Conservation (phyloP, 1,140 invertebrate species). For the Meloidogyne hapla region DNA sequence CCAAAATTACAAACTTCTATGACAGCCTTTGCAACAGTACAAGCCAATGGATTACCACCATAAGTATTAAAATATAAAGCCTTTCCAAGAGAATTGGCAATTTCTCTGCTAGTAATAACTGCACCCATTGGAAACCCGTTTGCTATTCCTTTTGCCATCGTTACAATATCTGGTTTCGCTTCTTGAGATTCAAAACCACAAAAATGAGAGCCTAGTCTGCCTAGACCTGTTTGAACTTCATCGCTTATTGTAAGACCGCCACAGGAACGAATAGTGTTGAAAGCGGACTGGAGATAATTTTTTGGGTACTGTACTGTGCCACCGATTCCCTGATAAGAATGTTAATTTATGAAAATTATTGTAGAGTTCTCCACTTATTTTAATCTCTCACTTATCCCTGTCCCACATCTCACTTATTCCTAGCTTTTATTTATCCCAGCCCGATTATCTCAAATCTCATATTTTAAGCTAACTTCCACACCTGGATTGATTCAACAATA, state of each 20-base stretch:
- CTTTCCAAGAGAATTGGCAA: constrained; percentile 75
- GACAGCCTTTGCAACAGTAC: constrained; percentile 80
- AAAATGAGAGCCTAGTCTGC: constrained; percentile 84
- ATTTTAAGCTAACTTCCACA: no score
- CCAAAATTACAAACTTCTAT: constrained; percentile 75
- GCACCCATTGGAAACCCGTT: constrained; percentile 81
- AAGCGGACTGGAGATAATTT: constrained; percentile 79
- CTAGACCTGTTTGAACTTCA: constrained; percentile 87
- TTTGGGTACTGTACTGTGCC: constrained; percentile 87
- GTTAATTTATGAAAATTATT: no score
- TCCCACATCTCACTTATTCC: no score
- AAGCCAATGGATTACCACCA: constrained; percentile 88
- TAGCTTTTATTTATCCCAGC: no score
- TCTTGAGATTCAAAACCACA: constrained; percentile 90
- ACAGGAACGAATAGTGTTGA: constrained; percentile 75
- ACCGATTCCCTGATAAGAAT: constrained; percentile 72
- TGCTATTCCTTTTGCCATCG: constrained; percentile 69
- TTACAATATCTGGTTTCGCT: constrained; percentile 82
- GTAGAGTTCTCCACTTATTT: no score
- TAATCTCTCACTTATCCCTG: no score
- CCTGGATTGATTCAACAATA: constrained; percentile 85
- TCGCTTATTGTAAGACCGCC: constrained; percentile 61
- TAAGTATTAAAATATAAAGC: constrained; percentile 92
- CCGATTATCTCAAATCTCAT: no score
- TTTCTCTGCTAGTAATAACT: constrained; percentile 82